Conservation (phyloP, 2,113 vertebrate genomes). For the Hemiprocne comata region DNA sequence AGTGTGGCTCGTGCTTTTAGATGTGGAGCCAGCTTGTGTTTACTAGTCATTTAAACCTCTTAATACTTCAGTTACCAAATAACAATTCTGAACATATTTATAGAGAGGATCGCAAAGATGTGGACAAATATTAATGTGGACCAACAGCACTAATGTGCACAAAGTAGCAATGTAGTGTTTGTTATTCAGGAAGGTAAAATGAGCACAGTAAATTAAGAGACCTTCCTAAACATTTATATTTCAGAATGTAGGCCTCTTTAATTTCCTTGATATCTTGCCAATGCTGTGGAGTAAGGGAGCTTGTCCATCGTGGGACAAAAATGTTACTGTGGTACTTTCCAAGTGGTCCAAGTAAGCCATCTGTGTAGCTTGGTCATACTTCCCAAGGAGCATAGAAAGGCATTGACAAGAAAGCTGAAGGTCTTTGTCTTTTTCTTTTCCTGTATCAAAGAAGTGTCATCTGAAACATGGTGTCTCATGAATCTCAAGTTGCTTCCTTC, state of each 20-base stretch:
- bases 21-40: neutral
- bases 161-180: neutral
- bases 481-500: neutral
- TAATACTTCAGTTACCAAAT: neutral
- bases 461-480: neutral
- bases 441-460: neutral
- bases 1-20: neutral
- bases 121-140: neutral
- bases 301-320: neutral
- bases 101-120: neutral
- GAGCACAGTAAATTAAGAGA: neutral
- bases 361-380: neutral
- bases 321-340: neutral
- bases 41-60: neutral
- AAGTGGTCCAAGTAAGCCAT: neutral
- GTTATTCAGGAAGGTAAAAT: neutral
- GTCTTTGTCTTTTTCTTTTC: neutral
- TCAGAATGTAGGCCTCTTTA: neutral
- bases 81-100: neutral
- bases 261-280: neutral
- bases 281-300: neutral
- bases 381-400: neutral
- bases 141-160: accelerated
- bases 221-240: neutral
- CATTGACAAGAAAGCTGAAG: neutral